Evolutionary conservation across 2,113 vertebrate species (phyloP), one percentile per base, ranked within the genome.

Genomic region (Dipodomys spectabilis): DNA sequence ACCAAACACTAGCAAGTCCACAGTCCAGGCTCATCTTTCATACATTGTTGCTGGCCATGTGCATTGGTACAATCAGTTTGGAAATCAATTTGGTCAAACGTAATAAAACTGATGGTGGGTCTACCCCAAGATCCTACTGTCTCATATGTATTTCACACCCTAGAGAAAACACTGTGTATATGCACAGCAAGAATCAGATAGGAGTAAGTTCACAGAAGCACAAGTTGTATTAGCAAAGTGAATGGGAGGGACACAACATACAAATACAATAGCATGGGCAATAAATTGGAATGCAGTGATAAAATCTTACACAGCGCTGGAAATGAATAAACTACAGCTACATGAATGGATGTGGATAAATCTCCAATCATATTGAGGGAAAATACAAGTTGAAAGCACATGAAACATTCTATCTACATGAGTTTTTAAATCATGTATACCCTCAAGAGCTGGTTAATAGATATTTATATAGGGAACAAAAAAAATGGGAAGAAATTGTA

Each of bases 391-490:
- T 75, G 77, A 28, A 53, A 32, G 67, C 44, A 82, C 10, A 57
- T 27, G 35, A 84, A 49, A 2, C 32, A 72, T 74, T 90, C 35
- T 69, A 57, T 44, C 75, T 25, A 57, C 81, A 16, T 49, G 75
- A 65, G 75, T 22, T 88, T 73, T 87, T 5, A 90, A 92, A 82
- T 67, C 44, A 94, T 19, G 20, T 16, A 72, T 49, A 53, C n/a
- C 2, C 65, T 53, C 45, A 22, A 71, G 11, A 71, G 32, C 11
- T 87, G 83, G 2, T 30, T 88, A 60, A 69, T 15, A 25, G 27
- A 74, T 73, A 53, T 13, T 69, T 81, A 75, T 23, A 16, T 45
- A 30, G 22, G 9, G 30, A 84, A 73, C 18, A 73, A 79, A 60
- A 60, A 65, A 81, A 86, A 78, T 86, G 67, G 60, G 67, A 88